Evolutionary conservation across 2,797 vertebrate species (phyloP), one percentile per base, ranked within the genome.

Genomic region (Acomys russatus): DNA sequence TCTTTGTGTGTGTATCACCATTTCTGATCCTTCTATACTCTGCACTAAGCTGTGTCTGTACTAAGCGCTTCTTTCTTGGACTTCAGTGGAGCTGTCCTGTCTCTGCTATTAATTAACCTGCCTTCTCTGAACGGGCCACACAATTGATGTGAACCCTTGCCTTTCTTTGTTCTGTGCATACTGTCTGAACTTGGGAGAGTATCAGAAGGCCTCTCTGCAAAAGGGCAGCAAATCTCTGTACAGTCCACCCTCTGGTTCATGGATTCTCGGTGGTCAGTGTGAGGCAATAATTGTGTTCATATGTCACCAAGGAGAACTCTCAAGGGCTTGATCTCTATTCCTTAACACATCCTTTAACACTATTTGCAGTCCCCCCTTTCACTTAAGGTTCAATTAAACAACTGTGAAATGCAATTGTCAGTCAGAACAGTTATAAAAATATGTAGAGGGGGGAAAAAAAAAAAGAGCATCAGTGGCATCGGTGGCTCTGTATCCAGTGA

Each of bases 41-140:
- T 88, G 30, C 25, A 51, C 90, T 88, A 51, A 93, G 20, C 64
- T 51, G 9, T 71, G 33, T 90, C 66, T 77, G 74, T 94, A 85
- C 63, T 33, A 93, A 86, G 74, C 25, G 44, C 22, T 91, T 95
- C 92, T n/a, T 33, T 22, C 88, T 94, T 90, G 54, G 61, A 93
- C 94, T 95, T 88, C 88, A 83, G 20, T 18, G 38, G 63, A 85
- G 92, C 86, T 49, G 88, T 94, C 79, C 78, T 54, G 71, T 92
- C 76, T 88, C 63, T 95, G 77, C 86, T 95, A 73, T 91, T 87
- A 95, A 96, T 97, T 96, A 93, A 95, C 44, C 84, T 94, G 94
- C 93, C 23, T 90, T 93, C 73, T 70, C 73, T 86, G 79, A 88
- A 92, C 51, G 92, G 80, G 63, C 89, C 94, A 33, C 83, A 92